Base-by-base conservation (phyloP, 2,888 invertebrate species). In the Heteropelma amictum region DNA sequence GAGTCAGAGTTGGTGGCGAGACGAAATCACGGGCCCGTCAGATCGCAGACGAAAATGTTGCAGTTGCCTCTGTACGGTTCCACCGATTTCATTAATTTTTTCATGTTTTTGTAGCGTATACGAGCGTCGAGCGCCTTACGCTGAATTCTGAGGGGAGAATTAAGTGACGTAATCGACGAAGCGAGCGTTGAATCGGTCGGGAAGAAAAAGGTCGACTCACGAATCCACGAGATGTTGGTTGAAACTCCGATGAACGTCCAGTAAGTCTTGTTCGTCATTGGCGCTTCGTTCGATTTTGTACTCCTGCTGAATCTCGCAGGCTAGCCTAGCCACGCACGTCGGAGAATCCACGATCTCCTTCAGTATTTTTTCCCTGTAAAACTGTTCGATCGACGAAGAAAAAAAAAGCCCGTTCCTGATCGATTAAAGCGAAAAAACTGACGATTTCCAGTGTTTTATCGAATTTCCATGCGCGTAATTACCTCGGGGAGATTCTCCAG, bases 271-370 rank as follows among this genome's bases (percentile, higher is more conserved):
- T 4, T 63, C 23, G n/a, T 61, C 58, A 23, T 82, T 80, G 40
- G 81, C 82, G 7, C 77, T 79, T 5, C 84, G 64, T 23, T 85
- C 81, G 2, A 76, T 74, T n/a, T 85, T 76, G 63, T 86, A 87
- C 64, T 86, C 85, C 33, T 82, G 83, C 45, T 88, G 87, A 38
- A 89, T 81, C 69, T 87, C 86, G 51, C 89, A 89, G 28, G 87
- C 80, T n/a, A 89, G 65, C 74, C 87, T 83, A 12, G 88, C 88
- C 0, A 86, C 84, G 77, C 88, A 89, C 45, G 80, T 71, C 1
- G 87, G 88, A 1, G 85, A 84, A 6, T 85, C 76, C 8, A 76
- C 26, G 6, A 60, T 35, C 38, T 64, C 45, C 23, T 58, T n/a
- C 10, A 12, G 49, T 17, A 72, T 45, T 17, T 71, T 76, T n/a